Base-by-base conservation (phyloP, 2,797 vertebrate genomes). In the Melanotaenia pygmaea region DNA sequence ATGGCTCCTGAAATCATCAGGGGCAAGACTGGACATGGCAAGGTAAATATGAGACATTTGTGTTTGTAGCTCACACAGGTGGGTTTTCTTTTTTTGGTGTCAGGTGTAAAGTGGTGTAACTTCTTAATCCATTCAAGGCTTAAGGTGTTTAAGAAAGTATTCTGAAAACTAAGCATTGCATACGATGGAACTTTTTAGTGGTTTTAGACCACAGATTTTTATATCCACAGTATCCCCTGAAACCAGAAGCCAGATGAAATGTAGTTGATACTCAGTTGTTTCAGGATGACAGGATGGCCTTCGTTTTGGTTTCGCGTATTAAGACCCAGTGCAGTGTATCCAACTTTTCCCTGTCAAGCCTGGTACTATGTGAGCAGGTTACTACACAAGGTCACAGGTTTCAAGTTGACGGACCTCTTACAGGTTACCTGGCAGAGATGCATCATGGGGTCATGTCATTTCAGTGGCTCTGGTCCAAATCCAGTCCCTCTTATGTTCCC, bases 1-100 rank as follows among this genome's bases (percentile, higher is more conserved):
- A 98, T 98, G 97, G 97, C 97, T n/a, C 97, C 97, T 0, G 97
- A 98, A 86, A 98, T 98, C 81, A 97, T 98, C 81, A 91, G 96
- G 71, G 96, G 96, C 69, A 97, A 97, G 84, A 47, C 94, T 0
- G 97, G 97, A 0, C 97, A 98, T 0, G 96, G 96, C 83, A 98
- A 97, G 96, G 97, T 97, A 79, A 90, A 82, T 20, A 14, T 10
- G 22, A 37, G 16, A 50, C 20, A 28, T 7, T 4, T 50, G 9
- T 50, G 47, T 7, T 60, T 1, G 40, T 20, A 45, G 7, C 12
- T 35, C 20, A 11, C 8, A 30, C 28, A 2, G 28, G 28, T 30
- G 28, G n/a, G 3, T 4, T 28, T 32, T n/a, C 34, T 58, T 32
- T 57, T 11, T 45, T 0, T 37, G 24, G 38, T 30, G 22, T 64